Conservation (phyloP, 2,797 vertebrate genomes). For the Hoplostethus mediterraneus region DNA sequence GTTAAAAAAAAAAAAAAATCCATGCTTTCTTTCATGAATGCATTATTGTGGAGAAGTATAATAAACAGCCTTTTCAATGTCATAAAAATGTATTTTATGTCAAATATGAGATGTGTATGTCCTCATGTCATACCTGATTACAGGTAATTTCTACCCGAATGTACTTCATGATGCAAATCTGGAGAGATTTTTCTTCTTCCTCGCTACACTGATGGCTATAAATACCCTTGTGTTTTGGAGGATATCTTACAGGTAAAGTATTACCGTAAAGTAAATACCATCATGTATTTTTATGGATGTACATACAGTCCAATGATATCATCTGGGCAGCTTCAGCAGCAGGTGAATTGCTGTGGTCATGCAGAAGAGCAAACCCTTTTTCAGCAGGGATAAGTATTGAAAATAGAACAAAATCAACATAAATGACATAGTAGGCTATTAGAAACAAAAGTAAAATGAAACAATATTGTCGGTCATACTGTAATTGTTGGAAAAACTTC, state of each 20-base stretch:
- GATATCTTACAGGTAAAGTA: constrained; percentile 88
- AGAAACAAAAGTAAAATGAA: not conserved
- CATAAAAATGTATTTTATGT: not conserved
- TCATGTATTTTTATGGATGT: not conserved
- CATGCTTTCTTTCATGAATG: not conserved
- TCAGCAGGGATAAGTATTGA: too few species aligned
- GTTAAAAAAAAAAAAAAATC: constrained; percentile 42
- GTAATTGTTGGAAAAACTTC: not conserved
- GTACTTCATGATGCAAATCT: constrained; percentile 90
- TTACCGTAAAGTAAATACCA: not conserved
- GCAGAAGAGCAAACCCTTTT: too few species aligned
- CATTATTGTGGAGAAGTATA: not conserved
- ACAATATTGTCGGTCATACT: not conserved
- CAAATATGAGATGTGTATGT: not conserved
- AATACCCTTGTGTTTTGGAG: constrained; percentile 91
- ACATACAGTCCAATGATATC: not conserved
- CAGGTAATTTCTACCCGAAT: constrained; percentile 94
- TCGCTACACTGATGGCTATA: constrained; percentile 88
- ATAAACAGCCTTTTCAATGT: not conserved
- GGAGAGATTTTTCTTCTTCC: constrained; percentile 92
- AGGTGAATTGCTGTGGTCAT: too few species aligned
- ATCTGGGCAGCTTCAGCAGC: not conserved
- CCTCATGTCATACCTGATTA: not conserved
- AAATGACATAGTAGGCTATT: not conserved
- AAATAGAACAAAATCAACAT: too few species aligned